phyloP scores from a whole-genome alignment of 2,797 vertebrate genomes.

The Aratinga solstitialis region DNA sequence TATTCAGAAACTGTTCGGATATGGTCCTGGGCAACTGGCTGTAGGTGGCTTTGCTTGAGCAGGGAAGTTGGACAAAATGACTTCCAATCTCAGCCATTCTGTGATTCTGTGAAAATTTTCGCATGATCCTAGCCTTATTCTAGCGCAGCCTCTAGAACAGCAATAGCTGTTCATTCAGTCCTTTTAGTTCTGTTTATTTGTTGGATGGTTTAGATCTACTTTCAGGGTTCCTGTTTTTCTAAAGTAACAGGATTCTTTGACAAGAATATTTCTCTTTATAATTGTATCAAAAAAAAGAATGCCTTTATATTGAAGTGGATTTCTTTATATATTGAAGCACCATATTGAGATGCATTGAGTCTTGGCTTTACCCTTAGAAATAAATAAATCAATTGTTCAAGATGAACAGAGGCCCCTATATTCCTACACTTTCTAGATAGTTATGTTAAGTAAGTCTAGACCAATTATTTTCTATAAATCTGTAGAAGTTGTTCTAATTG shows the following conservation, averaged over 20 bases:
- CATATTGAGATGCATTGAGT: neutral
- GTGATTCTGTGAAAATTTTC: neutral
- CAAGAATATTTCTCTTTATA: neutral
- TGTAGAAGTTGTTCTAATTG: neutral
- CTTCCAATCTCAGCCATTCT: neutral
- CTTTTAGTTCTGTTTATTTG: neutral
- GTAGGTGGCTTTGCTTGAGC: neutral
- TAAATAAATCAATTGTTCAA: neutral
- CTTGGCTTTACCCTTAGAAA: neutral
- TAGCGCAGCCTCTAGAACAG: neutral
- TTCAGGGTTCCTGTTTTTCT: neutral
- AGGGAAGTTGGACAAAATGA: neutral
- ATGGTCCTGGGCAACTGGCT: neutral
- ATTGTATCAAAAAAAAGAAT: neutral
- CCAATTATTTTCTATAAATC: neutral
- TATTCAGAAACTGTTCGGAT: neutral
- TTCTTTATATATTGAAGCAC: neutral
- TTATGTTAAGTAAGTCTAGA: neutral
- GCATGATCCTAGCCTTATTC: rapidly evolving
- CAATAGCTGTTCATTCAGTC: neutral
- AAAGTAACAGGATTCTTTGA: neutral
- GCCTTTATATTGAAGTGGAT: neutral
- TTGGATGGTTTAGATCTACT: neutral
- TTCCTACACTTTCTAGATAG: neutral
- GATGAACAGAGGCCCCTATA: neutral